Conservation (phyloP, 2,797 vertebrate species). For the Gymnodraco acuticeps region DNA sequence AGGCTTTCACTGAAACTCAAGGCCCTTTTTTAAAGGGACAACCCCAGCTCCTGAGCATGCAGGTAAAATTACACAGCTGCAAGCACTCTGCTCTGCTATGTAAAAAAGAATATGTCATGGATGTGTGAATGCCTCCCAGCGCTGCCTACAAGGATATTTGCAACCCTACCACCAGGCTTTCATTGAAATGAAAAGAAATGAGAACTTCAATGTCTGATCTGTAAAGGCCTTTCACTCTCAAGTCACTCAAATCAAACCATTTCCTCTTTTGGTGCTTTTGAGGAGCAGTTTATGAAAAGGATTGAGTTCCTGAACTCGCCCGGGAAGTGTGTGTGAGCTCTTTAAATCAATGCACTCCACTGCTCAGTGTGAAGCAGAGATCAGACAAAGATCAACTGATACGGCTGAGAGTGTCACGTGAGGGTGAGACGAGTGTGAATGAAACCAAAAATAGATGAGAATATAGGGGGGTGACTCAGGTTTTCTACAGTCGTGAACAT, state of each 20-base stretch:
- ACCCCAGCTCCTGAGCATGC: not conserved
- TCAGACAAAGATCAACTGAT: not conserved
- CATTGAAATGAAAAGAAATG: slow-evolving; percentile 21
- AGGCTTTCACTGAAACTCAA: slow-evolving; percentile 20
- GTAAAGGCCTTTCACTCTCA: slow-evolving; percentile 1
- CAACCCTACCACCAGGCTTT: slow-evolving; percentile 4
- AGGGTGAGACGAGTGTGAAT: not conserved
- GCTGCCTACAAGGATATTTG: not conserved
- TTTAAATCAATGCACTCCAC: not conserved
- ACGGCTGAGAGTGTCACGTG: not conserved
- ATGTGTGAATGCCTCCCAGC: not conserved
- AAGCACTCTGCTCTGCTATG: not conserved
- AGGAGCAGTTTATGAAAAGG: slow-evolving; percentile 23
- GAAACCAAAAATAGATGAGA: not conserved
- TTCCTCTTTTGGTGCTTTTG: slow-evolving; percentile 10
- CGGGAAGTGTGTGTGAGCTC: not conserved
- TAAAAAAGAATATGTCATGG: slow-evolving; percentile 20
- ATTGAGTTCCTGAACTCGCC: not conserved
- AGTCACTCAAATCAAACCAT: slow-evolving; percentile 12
- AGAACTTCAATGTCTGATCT: slow-evolving; percentile 5
- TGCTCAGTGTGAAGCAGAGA: slow-evolving; percentile 2
- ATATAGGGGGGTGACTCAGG: not conserved
- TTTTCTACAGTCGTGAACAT: too few species aligned
- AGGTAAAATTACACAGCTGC: not conserved
- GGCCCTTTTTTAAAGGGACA: slow-evolving; percentile 11